These are phyloP conservation scores for Gnathonemus echidnorhynchus DNA, from an alignment of 2,113 vertebrate species.

Conservation along the genomic window DNA sequence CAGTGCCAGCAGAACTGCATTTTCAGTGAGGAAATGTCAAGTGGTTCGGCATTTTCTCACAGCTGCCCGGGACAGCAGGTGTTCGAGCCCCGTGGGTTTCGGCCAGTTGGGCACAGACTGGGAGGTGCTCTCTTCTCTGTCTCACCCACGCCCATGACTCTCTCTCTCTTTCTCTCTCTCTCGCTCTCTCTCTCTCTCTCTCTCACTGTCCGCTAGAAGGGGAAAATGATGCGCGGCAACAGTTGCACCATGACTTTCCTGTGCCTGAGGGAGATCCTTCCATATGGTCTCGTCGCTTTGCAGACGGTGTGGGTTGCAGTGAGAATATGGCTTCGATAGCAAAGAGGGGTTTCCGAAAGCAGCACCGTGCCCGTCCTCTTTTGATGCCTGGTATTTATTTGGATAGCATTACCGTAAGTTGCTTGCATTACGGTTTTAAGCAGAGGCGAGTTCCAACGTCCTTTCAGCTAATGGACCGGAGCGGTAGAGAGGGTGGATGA, in stretches of 20 bases:
- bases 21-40: not conserved
- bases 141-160: not conserved
- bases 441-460: not conserved
- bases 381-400: constrained; percentile 7
- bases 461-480: not conserved
- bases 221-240: not conserved
- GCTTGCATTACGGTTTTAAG: not conserved
- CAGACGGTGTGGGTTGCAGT: not conserved
- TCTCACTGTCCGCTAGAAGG: not conserved
- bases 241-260: not conserved
- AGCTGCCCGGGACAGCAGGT: not conserved
- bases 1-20: not conserved
- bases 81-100: not conserved
- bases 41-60: not conserved
- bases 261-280: not conserved
- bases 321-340: not conserved
- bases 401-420: not conserved
- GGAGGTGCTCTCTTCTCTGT: not conserved
- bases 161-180: not conserved
- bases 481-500: not conserved
- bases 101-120: not conserved
- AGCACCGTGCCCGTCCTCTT: not conserved
- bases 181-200: not conserved
- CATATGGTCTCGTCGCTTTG: not conserved
- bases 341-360: not conserved